phyloP scores from a whole-genome alignment of 2,113 vertebrate genomes.

The Cyphomyrus discorhynchus region DNA sequence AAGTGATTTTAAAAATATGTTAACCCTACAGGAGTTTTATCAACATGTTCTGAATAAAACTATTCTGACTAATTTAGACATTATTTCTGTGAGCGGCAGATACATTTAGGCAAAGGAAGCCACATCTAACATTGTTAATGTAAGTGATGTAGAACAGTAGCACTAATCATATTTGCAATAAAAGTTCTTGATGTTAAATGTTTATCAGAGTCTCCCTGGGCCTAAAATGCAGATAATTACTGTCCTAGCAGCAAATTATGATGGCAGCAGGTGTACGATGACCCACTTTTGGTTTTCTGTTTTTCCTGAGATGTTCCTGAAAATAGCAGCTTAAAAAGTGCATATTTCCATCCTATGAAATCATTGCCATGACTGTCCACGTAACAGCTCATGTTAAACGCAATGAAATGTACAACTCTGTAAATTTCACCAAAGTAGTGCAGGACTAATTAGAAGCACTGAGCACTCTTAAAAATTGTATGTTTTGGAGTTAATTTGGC shows the following conservation, averaged over 20 bases:
- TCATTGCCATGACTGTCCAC: background rate
- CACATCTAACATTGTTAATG: background rate
- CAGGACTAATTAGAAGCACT: background rate
- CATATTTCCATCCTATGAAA: background rate
- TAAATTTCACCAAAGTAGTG: background rate
- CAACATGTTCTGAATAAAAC: background rate
- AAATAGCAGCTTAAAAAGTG: background rate
- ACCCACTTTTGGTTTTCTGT: background rate
- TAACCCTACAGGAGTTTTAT: background rate
- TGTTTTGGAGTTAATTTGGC: background rate
- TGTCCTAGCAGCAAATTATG: no score
- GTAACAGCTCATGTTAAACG: background rate
- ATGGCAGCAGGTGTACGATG: background rate
- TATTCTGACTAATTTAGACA: background rate
- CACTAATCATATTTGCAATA: slow-evolving; percentile 7
- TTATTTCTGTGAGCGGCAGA: background rate
- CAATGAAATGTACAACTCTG: background rate
- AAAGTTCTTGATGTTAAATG: background rate
- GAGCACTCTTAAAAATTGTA: background rate
- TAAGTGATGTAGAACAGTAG: background rate
- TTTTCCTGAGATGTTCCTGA: background rate
- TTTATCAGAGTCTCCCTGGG: background rate
- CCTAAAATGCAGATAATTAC: background rate
- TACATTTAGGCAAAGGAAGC: background rate
- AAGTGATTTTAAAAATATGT: background rate